A percentile compares a stretch with the other conserved stretches of the same genome.
Conservation (phyloP, 2,797 vertebrate genomes). For the Etheostoma nigrum region DNA sequence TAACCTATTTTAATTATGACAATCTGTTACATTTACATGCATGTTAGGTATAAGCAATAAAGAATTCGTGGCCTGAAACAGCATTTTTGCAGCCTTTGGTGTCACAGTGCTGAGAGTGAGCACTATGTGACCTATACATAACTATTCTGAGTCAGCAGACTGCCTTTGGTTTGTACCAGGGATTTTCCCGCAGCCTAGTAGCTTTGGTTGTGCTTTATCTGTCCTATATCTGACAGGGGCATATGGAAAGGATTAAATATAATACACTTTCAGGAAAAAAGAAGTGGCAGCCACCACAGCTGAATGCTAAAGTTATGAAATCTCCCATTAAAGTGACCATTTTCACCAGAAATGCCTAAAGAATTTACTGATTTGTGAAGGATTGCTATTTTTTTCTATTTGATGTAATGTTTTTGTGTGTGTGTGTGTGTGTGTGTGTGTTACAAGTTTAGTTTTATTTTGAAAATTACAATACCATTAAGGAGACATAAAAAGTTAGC, state of each 20-base stretch:
- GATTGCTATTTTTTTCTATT: not conserved
- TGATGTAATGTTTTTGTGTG: not conserved
- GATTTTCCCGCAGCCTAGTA: conserved; percentile 62
- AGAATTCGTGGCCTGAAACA: not conserved
- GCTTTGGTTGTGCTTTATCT: conserved; percentile 53
- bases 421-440: no score
- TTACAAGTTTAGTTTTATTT: not conserved
- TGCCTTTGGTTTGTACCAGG: conserved; percentile 60
- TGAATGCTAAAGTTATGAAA: conserved; percentile 39
- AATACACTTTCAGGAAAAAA: conserved; percentile 35
- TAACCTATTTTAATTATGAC: not conserved
- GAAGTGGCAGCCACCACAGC: conserved; percentile 26
- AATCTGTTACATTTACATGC: not conserved
- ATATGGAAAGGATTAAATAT: conserved; percentile 67
- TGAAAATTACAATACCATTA: not conserved
- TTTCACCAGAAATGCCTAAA: not conserved
- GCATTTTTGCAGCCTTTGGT: not conserved
- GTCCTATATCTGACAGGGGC: conserved; percentile 53
- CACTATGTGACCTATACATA: conserved; percentile 52
- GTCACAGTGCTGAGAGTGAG: conserved; percentile 39
- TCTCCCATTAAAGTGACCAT: conserved; percentile 20
- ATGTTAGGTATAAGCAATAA: not conserved
- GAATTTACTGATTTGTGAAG: not conserved
- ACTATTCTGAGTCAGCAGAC: conserved; percentile 66
- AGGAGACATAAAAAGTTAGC: not conserved